Base-by-base conservation (phyloP, 2,888 invertebrate species). In the Timandra comae region DNA sequence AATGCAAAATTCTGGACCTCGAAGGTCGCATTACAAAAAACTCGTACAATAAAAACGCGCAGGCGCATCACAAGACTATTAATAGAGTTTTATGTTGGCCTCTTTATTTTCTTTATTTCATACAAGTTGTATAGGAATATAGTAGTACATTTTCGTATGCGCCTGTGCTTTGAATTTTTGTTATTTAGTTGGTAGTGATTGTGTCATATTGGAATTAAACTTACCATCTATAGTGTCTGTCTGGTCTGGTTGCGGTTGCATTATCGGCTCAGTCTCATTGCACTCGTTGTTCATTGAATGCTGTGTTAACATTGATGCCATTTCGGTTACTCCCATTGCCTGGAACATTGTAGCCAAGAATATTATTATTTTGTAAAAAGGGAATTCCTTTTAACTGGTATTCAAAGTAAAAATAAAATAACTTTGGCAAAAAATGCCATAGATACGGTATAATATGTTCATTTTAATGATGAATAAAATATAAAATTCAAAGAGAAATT, bases 161-260 rank as follows among this genome's bases (percentile, higher is more conserved):
- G n/a, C n/a, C n/a, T n/a, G n/a, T n/a, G n/a, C n/a, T 16, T 5
- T 16, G 16, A 6, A 5, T 16, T 6, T 16, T 16, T 16, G 16
- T 16, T 6, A n/a, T n/a, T n/a, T 27, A 30, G 46, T 51, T 50
- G 48, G 52, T 52, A 46, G 49, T 49, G n/a, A n/a, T n/a, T 41
- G 34, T 44, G 32, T 35, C 9, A 25, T 32, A 37, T 38, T 22
- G 16, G 35, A 28, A 38, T 30, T 33, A 16, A 35, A 80, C 92
- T 91, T 82, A 92, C 92, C 92, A 76, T 92, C 92, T 63, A 92
- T 91, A 59, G 91, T 88, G 77, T 92, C 92, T 43, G 90, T 88
- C 63, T 90, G 89, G 74, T 92, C 92, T 25, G 91, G 88, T 49
- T 90, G 90, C 46, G 90, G 82, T 49, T 88, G 88, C 52, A 87